These are phyloP conservation scores for Lasius platythorax DNA, from an alignment of 2,888 invertebrate species.

Conservation along the genomic window DNA sequence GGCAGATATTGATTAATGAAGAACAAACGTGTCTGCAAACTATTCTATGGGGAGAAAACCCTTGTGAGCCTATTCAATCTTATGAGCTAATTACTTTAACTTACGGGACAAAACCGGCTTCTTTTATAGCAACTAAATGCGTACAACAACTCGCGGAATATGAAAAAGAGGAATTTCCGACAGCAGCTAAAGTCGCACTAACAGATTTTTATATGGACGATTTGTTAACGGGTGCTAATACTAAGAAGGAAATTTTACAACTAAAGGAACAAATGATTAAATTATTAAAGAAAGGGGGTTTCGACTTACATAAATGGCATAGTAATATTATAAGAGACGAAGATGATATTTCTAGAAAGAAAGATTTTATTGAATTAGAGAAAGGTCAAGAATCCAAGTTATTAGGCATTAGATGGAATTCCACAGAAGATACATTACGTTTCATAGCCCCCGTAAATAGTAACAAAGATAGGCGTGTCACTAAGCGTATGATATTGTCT, in stretches of 20 bases:
- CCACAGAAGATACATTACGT: neutral
- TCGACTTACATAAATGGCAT: neutral
- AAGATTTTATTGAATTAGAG: neutral
- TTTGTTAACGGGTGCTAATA: neutral
- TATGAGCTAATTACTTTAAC: neutral
- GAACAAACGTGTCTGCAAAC: neutral
- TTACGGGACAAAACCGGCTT: neutral
- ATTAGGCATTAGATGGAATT: neutral
- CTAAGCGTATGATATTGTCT: too few species aligned
- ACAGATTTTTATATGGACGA: neutral
- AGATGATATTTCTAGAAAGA: too few species aligned
- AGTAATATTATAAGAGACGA: neutral
- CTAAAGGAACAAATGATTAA: neutral
- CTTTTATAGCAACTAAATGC: neutral
- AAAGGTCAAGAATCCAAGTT: neutral
- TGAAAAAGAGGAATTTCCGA: neutral
- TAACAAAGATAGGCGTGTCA: neutral
- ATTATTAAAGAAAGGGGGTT: neutral
- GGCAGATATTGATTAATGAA: neutral
- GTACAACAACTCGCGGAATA: neutral
- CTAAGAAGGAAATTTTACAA: neutral
- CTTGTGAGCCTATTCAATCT: neutral
- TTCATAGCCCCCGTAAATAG: too few species aligned
- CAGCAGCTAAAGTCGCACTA: neutral
- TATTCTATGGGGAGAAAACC: neutral